phyloP scores from a whole-genome alignment of 2,113 vertebrate genomes.

The Perca schrenkii region DNA sequence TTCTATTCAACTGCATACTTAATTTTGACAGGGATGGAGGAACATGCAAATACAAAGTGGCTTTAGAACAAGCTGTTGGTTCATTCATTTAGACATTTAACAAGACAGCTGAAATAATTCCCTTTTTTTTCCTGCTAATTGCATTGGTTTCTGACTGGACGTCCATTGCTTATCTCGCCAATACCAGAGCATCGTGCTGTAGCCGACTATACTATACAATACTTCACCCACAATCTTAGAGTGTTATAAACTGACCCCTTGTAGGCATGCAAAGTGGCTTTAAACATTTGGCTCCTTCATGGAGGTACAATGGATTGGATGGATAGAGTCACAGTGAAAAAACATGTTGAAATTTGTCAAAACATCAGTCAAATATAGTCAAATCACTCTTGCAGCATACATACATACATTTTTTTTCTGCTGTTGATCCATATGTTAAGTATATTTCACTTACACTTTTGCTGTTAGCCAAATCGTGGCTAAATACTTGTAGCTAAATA shows the following conservation, averaged over 20 bases:
- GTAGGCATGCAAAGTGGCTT: neutral
- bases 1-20: constrained; percentile 36
- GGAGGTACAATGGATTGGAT: neutral
- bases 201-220: neutral
- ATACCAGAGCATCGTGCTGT: neutral
- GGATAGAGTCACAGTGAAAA: neutral
- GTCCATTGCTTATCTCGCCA: neutral
- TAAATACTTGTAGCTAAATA: neutral
- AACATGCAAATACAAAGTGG: constrained; percentile 20
- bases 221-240: neutral
- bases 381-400: neutral
- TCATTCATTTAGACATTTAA: constrained; percentile 30
- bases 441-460: neutral
- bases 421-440: neutral
- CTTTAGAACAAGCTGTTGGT: constrained; percentile 22
- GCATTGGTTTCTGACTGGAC: neutral
- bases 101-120: constrained; percentile 17
- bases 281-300: neutral
- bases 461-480: neutral
- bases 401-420: too few relatives aligned
- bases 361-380: neutral
- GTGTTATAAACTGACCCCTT: neutral
- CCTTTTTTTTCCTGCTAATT: neutral
- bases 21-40: constrained; percentile 44
- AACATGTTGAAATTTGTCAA: neutral